Evolutionary conservation across 1,140 invertebrate genomes (phyloP).

Genomic region (Camponotus pennsylvanicus): DNA sequence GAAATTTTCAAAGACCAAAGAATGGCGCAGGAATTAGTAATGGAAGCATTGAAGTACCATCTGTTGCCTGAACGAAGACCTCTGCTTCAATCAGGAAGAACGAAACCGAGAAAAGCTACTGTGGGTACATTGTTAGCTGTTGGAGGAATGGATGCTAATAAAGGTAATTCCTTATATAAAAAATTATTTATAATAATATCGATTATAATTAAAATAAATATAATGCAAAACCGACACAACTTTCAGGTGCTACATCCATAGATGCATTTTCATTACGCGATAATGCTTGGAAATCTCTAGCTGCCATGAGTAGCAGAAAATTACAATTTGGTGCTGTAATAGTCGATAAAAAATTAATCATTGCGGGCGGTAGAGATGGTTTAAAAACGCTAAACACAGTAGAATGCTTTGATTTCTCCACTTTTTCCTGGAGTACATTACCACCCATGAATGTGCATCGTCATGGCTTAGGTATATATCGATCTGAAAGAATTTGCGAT

Average conservation of each 20-base stretch:
- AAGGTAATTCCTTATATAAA: constrained; percentile 78
- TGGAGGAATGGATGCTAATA: constrained; percentile 96
- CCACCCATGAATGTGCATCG: constrained; percentile 97
- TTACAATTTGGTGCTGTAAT: constrained; percentile 97
- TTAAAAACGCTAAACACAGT: constrained; percentile 96
- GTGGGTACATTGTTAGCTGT: constrained; percentile 95
- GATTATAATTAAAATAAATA: neutral
- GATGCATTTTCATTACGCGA: constrained; percentile 95
- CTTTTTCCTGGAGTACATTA: constrained; percentile 92
- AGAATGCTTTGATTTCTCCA: constrained; percentile 94
- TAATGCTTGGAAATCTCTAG: constrained; percentile 93
- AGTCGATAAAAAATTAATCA: constrained; percentile 93
- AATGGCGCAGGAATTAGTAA: constrained; percentile 92
- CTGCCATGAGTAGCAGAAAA: constrained; percentile 93
- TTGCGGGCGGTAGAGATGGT: constrained; percentile 97
- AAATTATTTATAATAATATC: constrained; percentile 29
- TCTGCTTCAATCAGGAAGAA: constrained; percentile 92
- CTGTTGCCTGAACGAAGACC: constrained; percentile 94
- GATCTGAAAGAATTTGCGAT: neutral
- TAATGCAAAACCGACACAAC: constrained; percentile 25
- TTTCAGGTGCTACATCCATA: constrained; percentile 93
- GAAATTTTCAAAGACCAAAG: constrained; percentile 87
- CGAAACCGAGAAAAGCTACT: constrained; percentile 95
- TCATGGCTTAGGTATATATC: constrained; percentile 90
- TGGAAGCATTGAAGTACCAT: constrained; percentile 98